Evolutionary conservation across 1,140 invertebrate genomes (phyloP).

Genomic region (Drosophila ambigua): DNA sequence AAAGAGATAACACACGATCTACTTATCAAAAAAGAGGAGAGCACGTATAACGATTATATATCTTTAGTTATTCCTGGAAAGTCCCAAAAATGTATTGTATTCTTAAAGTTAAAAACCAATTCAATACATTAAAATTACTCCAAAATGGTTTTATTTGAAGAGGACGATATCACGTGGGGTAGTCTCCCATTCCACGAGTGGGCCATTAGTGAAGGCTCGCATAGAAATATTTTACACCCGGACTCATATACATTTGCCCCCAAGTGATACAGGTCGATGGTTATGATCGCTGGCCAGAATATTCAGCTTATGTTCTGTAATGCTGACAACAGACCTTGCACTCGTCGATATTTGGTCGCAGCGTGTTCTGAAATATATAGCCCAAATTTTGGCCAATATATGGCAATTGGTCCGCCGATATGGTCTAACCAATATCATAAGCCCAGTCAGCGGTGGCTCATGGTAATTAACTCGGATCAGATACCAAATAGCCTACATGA

Average conservation of each 20-base stretch:
- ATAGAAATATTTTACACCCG: slow-evolving; percentile 64
- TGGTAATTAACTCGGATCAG: too few species aligned
- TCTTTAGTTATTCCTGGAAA: slow-evolving; percentile 26
- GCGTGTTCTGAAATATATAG: slow-evolving; percentile 70
- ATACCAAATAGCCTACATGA: too few species aligned
- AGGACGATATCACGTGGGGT: slow-evolving; percentile 1
- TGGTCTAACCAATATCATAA: too few species aligned
- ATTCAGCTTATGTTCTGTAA: too few species aligned
- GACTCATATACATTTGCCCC: not conserved
- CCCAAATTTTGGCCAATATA: too few species aligned
- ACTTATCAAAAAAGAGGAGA: not conserved
- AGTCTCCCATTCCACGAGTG: too few species aligned
- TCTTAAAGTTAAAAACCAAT: too few species aligned
- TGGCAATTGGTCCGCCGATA: slow-evolving; percentile 87
- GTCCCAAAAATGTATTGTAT: slow-evolving; percentile 30
- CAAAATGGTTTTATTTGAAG: slow-evolving; percentile 53
- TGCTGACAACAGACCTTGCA: slow-evolving; percentile 86
- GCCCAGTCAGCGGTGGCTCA: too few species aligned
- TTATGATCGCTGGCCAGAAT: too few species aligned
- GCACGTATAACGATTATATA: not conserved
- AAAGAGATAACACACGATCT: too few species aligned
- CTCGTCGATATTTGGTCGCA: slow-evolving; percentile 86
- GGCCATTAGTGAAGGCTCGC: slow-evolving; percentile 48
- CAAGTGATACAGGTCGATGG: too few species aligned
- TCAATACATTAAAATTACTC: slow-evolving; percentile 58